A percentile compares a stretch with the other conserved stretches of the same genome.
phyloP scores from a whole-genome alignment of 2,888 invertebrate species.

The Andricus quercusramuli region DNA sequence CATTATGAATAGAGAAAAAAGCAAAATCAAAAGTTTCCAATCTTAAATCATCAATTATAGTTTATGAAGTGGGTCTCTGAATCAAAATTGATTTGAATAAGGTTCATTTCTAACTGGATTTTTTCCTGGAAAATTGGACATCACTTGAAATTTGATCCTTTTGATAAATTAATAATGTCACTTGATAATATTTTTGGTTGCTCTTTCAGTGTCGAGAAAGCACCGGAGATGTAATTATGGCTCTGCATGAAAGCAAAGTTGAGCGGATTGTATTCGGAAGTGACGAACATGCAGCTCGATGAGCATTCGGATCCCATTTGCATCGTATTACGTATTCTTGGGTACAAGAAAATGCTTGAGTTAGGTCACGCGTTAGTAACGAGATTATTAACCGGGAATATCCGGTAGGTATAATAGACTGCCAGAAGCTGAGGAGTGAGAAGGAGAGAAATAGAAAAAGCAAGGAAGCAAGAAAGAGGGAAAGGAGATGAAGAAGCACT shows the following conservation, averaged over 20 bases:
- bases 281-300: slow-evolving; percentile 45
- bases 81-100: too few relatives aligned
- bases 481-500: not conserved
- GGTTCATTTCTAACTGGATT: not conserved
- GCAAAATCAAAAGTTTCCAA: too few relatives aligned
- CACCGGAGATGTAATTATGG: slow-evolving; percentile 9
- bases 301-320: slow-evolving; percentile 56
- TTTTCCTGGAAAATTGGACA: not conserved
- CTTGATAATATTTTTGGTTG: slow-evolving; percentile 14
- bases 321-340: slow-evolving; percentile 52
- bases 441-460: not conserved
- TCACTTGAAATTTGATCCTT: not conserved
- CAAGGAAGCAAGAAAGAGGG: not conserved
- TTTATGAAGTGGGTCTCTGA: too few relatives aligned
- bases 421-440: slow-evolving; percentile 7
- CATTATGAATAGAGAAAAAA: too few relatives aligned
- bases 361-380: slow-evolving; percentile 55
- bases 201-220: slow-evolving; percentile 1
- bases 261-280: slow-evolving; percentile 10
- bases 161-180: not conserved
- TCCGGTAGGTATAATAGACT: slow-evolving; percentile 40
- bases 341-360: slow-evolving; percentile 51
- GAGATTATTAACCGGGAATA: slow-evolving; percentile 58
- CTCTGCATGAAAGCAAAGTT: slow-evolving; percentile 6
- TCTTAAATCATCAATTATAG: too few relatives aligned